These are phyloP conservation scores for Daboia siamensis DNA, from an alignment of 2,113 vertebrate species.

Conservation along the genomic window DNA sequence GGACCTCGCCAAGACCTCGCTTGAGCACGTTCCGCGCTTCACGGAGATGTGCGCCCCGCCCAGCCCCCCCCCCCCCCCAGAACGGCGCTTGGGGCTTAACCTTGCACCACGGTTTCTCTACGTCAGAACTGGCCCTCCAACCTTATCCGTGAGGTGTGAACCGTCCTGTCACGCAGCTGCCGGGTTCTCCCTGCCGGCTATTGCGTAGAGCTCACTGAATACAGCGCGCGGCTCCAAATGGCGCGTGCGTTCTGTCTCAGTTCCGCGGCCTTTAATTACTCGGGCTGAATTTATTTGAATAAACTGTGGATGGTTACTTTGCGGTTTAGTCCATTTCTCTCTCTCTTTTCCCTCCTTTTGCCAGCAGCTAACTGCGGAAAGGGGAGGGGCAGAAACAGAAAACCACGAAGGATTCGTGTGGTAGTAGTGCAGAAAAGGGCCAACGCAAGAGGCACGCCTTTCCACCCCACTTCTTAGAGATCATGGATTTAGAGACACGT, in stretches of 20 bases:
- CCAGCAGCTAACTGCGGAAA: conserved; percentile 12
- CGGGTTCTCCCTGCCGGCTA: neutral
- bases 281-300: neutral
- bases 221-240: conserved; percentile 18
- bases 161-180: neutral
- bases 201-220: conserved; percentile 43
- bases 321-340: neutral
- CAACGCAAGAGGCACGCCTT: conserved; percentile 60
- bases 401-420: conserved; percentile 48
- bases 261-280: neutral
- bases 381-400: neutral
- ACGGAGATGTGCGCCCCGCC: neutral
- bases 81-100: neutral
- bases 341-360: conserved; percentile 38
- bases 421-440: conserved; percentile 36
- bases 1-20: neutral
- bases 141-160: neutral
- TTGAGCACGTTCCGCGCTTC: neutral
- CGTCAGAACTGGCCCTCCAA: neutral
- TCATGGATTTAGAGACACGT: conserved; percentile 61
- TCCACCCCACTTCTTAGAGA: conserved; percentile 42
- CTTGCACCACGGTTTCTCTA: neutral
- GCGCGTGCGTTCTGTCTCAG: neutral
- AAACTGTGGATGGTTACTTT: neutral
- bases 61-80: neutral